Base-by-base conservation (phyloP, 30 jellyfish, hydroid and myxozoan genomes). In the Cassiopea xamachana region DNA sequence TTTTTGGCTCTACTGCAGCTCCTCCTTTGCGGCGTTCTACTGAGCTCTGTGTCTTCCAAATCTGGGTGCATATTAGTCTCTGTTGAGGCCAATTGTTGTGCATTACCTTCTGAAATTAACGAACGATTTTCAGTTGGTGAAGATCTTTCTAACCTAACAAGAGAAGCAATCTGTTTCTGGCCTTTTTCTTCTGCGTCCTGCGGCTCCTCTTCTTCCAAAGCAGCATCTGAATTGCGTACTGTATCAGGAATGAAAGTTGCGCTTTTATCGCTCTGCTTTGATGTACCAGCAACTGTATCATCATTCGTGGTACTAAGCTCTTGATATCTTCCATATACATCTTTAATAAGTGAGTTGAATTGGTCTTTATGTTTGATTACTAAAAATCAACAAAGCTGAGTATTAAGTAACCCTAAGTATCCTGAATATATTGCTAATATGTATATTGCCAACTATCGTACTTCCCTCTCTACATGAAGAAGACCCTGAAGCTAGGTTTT, bases 331-430 rank as follows among this genome's bases (percentile, higher is more conserved):
- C 16, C 55, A 51, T 27, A 60, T n/a, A 86, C 88, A 15, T 86
- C 93, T 4, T 76, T 62, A 27, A 86, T 86, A 0, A 86, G 82
- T 48, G 75, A 61, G 1, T 75, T 75, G 59, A 73, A 86, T 48
- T 86, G 93, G 12, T 60, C 77, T 45, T 60, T 76, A 80, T 86
- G 93, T 75, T 86, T 86, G 74, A 19, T 48, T 51, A 75, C 93
- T 86, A 19, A 8, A 17, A 27, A 75, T 19, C 60, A 51, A 86
- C 70, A 76, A n/a, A 73, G 45, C 58, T 17, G 15, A 55, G 15
- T n/a, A 4, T 18, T 4, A 69, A 69, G 15, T 4, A 0, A 4
- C 64, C 7, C 64, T 55, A 27, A 27, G 39, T 27, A 27, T 27
- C 39, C 39, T 27, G 39, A 27, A 27, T 27, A 27, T 27, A 27